Evolutionary conservation across 2,113 vertebrate species (phyloP).

Genomic region (Eulacestoma nigropectus): DNA sequence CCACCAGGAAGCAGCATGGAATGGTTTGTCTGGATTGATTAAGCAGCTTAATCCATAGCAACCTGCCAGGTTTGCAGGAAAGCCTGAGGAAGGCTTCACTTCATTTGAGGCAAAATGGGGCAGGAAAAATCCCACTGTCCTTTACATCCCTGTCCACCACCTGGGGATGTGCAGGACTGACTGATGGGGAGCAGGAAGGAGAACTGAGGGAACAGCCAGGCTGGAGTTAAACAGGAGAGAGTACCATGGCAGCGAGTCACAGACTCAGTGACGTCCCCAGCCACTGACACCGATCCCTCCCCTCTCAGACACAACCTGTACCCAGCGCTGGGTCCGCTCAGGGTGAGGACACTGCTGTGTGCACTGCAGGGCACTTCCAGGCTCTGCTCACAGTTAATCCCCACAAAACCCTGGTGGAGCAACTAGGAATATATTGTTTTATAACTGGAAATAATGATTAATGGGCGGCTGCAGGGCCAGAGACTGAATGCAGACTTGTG

Average conservation of each 20-base stretch:
- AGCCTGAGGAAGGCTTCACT: conserved; percentile 36
- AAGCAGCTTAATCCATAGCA: conserved; percentile 55
- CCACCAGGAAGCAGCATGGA: conserved; percentile 36
- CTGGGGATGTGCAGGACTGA: not conserved
- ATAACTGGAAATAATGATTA: not conserved
- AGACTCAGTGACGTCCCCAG: fast-evolving
- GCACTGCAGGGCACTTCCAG: not conserved
- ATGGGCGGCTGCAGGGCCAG: not conserved
- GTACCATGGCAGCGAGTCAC: fast-evolving
- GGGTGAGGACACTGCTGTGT: not conserved
- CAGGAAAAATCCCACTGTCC: not conserved
- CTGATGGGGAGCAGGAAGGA: not conserved
- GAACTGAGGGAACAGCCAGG: not conserved
- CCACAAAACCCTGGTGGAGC: not conserved
- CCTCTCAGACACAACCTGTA: fast-evolving
- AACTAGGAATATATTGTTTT: not conserved
- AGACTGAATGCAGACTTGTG: not conserved
- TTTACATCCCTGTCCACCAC: not conserved
- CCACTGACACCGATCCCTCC: not conserved
- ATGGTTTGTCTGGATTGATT: conserved; percentile 54
- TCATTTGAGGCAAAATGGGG: conserved; percentile 8
- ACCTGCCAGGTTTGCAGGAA: conserved; percentile 26
- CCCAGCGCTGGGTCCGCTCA: not conserved
- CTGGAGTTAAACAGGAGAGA: not conserved
- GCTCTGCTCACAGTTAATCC: not conserved